phyloP scores from a whole-genome alignment of 2,888 invertebrate species.

The Lamellibrachia columna region DNA sequence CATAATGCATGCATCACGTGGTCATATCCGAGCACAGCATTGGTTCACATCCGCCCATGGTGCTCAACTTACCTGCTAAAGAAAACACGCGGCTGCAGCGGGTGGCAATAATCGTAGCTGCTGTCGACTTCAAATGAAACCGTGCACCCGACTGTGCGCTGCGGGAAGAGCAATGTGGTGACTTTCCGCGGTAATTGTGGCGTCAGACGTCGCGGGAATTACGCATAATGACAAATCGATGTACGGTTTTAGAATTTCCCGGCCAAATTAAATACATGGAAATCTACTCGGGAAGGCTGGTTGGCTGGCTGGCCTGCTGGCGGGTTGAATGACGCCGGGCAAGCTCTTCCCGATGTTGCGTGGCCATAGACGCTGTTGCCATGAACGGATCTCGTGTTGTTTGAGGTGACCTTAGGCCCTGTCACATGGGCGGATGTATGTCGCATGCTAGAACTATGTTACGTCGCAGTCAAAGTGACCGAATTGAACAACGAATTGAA shows the following conservation, averaged over 20 bases:
- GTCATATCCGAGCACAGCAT: too few species aligned
- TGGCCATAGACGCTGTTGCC: not conserved
- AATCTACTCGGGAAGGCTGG: not conserved
- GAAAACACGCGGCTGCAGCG: not conserved
- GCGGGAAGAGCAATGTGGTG: not conserved
- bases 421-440: not conserved
- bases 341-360: not conserved
- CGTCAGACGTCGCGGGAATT: not conserved
- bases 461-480: too few species aligned
- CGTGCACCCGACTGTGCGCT: not conserved
- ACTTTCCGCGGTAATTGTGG: slow-evolving; percentile 2
- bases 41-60: too few species aligned
- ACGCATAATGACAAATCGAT: not conserved
- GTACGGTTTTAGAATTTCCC: not conserved
- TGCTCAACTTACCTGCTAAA: too few species aligned
- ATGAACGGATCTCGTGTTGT: not conserved
- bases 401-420: not conserved
- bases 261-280: not conserved
- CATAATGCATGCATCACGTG: too few species aligned
- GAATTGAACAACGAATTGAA: too few species aligned
- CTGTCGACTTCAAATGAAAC: not conserved
- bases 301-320: not conserved
- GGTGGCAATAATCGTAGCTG: not conserved
- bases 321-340: not conserved
- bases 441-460: too few species aligned